Conservation (phyloP, 1,140 invertebrate genomes). For the Drosophila elegans region DNA sequence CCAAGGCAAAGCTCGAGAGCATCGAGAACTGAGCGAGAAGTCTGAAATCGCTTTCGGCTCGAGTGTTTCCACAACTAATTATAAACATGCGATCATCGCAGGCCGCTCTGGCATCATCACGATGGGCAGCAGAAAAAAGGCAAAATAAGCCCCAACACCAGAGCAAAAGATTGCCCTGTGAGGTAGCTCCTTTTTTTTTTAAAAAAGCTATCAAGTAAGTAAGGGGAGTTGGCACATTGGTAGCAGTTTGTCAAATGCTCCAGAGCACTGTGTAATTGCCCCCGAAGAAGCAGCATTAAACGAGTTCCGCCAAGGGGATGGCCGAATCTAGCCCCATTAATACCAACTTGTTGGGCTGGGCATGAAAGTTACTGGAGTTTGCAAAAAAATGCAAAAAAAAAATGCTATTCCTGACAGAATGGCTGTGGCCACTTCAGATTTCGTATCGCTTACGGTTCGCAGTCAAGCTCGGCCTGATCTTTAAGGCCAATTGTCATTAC, state of each 20-base stretch:
- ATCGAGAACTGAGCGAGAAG: conserved; percentile 49
- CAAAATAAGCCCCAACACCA: conserved; percentile 3
- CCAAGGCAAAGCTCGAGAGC: conserved; percentile 69
- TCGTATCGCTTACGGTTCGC: neutral
- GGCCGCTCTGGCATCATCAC: conserved; percentile 25
- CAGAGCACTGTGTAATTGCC: conserved; percentile 2
- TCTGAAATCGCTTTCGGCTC: conserved; percentile 68
- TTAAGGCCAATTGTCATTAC: conserved; percentile 31
- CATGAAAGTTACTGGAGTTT: too few relatives aligned
- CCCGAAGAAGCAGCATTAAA: neutral
- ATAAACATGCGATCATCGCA: conserved; percentile 77
- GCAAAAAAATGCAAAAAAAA: neutral
- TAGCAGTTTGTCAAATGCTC: conserved; percentile 31
- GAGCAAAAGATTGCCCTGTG: neutral
- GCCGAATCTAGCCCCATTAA: neutral
- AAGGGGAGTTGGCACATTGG: neutral
- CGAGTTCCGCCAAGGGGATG: neutral
- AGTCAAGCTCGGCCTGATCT: neutral
- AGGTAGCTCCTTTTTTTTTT: conserved; percentile 31
- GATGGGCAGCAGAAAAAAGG: conserved; percentile 1
- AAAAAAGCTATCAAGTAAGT: conserved; percentile 23
- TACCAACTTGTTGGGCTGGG: neutral
- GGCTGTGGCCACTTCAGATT: neutral
- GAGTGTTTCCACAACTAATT: conserved; percentile 66
- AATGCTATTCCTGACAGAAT: neutral